Conservation (phyloP, 1,140 invertebrate species). For the Heliconius hewitsoni region DNA sequence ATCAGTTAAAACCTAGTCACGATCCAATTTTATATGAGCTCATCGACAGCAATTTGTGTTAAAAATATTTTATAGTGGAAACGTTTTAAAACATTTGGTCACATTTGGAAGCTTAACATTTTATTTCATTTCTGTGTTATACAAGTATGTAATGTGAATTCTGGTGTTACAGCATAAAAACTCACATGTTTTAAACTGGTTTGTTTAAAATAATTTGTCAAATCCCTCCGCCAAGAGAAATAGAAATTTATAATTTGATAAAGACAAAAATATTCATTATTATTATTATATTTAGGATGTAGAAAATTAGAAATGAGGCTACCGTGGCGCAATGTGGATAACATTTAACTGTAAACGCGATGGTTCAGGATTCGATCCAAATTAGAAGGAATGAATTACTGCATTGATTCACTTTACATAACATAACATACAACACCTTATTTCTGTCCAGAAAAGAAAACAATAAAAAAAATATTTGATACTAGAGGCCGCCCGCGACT, state of each 20-base stretch:
- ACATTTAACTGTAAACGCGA: background rate
- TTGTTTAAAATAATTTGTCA: background rate
- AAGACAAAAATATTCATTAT: too few species aligned
- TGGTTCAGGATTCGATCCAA: background rate
- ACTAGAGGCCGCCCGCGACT: too few species aligned
- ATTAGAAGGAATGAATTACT: too few species aligned
- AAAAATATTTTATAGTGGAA: slow-evolving; percentile 8
- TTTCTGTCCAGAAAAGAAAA: too few species aligned
- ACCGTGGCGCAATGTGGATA: too few species aligned
- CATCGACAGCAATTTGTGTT: slow-evolving; percentile 7
- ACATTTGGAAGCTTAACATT: background rate
- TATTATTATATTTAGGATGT: too few species aligned
- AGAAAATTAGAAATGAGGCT: too few species aligned
- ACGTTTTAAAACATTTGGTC: slow-evolving; percentile 1
- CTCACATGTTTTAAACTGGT: background rate
- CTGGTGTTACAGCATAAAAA: background rate
- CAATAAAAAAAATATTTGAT: too few species aligned
- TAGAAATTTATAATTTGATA: too few species aligned
- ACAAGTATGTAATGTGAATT: background rate
- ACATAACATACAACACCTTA: too few species aligned
- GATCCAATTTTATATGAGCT: slow-evolving; percentile 9
- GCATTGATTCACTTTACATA: too few species aligned
- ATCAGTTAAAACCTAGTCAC: slow-evolving; percentile 2
- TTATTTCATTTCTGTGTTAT: background rate
- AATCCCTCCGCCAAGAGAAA: too few species aligned